Conservation (phyloP, 2,888 invertebrate species). For the Pilophorus perplexus region DNA sequence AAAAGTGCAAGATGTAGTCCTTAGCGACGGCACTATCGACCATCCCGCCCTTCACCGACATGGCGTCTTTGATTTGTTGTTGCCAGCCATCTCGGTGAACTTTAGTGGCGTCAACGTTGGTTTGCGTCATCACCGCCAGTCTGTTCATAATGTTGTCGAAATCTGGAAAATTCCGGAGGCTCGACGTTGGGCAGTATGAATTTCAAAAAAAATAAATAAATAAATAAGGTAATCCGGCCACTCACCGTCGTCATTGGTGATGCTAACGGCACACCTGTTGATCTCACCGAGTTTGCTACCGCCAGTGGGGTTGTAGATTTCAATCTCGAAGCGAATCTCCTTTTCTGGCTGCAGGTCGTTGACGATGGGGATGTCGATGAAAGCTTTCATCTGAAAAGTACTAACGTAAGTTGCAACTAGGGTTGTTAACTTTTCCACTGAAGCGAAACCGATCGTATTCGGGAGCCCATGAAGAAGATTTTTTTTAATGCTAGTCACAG, state of each 20-base stretch:
- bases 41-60: conserved; percentile 61
- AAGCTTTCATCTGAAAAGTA: too few relatives aligned
- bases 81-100: conserved; percentile 57
- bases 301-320: conserved; percentile 54
- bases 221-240: too few relatives aligned
- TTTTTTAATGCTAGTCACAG: too few relatives aligned
- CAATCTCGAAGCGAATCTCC: conserved; percentile 61
- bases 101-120: conserved; percentile 57
- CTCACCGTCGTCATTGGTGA: conserved; percentile 57
- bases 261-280: conserved; percentile 56
- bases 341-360: conserved; percentile 60
- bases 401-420: too few relatives aligned
- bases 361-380: conserved; percentile 57
- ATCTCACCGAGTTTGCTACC: conserved; percentile 56
- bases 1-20: conserved; percentile 60
- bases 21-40: conserved; percentile 56
- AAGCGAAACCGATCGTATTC: too few relatives aligned
- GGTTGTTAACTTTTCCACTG: too few relatives aligned
- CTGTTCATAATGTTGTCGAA: conserved; percentile 58
- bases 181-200: too few relatives aligned
- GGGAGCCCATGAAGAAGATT: too few relatives aligned
- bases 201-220: too few relatives aligned
- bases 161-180: too few relatives aligned
- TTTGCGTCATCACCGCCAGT: conserved; percentile 57
- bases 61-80: conserved; percentile 57